phyloP scores from a whole-genome alignment of 2,888 invertebrate genomes.

The Prosapia bicincta region DNA sequence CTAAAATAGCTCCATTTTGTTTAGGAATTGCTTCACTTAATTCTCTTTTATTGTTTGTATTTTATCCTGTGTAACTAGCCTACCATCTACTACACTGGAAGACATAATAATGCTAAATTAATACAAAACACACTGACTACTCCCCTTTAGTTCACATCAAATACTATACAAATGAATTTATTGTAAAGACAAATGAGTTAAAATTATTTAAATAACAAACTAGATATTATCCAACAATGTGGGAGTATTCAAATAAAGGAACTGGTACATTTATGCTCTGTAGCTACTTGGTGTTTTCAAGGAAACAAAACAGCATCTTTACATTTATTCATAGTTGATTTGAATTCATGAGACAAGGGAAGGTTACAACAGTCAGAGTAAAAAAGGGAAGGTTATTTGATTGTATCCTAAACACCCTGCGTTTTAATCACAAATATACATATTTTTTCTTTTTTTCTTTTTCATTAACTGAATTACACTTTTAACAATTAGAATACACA shows the following conservation, averaged over 20 bases:
- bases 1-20: too few relatives aligned
- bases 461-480: background rate
- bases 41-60: too few relatives aligned
- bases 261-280: background rate
- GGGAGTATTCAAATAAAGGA: background rate
- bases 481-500: slow-evolving; percentile 19
- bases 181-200: background rate
- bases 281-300: background rate
- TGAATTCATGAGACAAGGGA: slow-evolving; percentile 3
- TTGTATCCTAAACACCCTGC: slow-evolving; percentile 29
- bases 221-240: background rate
- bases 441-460: background rate
- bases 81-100: background rate
- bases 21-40: too few relatives aligned
- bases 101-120: background rate
- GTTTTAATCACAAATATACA: slow-evolving; percentile 18
- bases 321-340: background rate
- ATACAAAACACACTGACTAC: background rate
- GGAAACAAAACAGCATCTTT: background rate
- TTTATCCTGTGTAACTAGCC: too few relatives aligned
- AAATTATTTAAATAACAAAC: background rate
- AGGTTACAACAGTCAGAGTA: slow-evolving; percentile 27
- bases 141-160: background rate
- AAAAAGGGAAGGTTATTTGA: slow-evolving; percentile 25
- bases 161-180: background rate